Base-by-base conservation (phyloP, 1,140 invertebrate species). In the Penaeus japonicus region DNA sequence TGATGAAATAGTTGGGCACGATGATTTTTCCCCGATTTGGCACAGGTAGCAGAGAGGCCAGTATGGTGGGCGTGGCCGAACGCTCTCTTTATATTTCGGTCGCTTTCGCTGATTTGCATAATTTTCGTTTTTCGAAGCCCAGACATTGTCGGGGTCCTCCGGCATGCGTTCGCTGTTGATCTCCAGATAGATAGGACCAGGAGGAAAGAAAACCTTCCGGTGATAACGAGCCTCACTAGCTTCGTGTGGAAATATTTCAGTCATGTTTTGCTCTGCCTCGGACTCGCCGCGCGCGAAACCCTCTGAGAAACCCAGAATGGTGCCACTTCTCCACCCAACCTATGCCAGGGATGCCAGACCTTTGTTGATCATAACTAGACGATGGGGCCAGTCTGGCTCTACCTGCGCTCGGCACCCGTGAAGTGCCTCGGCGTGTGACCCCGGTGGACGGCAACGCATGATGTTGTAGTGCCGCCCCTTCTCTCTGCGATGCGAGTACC, bases 11-110 rank as follows among this genome's bases (percentile, higher is more conserved):
- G 39, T 79, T 79, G 77, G 54, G 24, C 22, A 53, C 15, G 77
- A 53, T n/a, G 20, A 54, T 79, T 79, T 79, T 79, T 79, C 39
- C 77, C 39, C 54, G 77, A 79, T 79, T 79, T 79, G 77, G 77
- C 77, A 79, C 77, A 79, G 77, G 77, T 79, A 79, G 77, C 77
- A 53, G 77, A 79, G 77, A 53, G 77, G 77, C 39, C 77, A 79
- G 77, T 54, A 79, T 79, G 77, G 77, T 54, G 54, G 77, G 77
- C 32, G 77, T 79, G 39, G 39, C 77, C 32, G 17, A 53, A 4
- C 77, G 27, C 39, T n/a, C 39, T n/a, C 32, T 20, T 39, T 53
- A 18, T 47, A 10, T 47, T 47, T 47, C 47, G 47, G 47, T 47
- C 47, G 47, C 15, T 47, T 47, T 47, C 47, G 47, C 15, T 15